A percentile compares a stretch with the other conserved stretches of the same genome.
phyloP scores from a whole-genome alignment of 2,888 invertebrate genomes.

The Xylocampa areola region DNA sequence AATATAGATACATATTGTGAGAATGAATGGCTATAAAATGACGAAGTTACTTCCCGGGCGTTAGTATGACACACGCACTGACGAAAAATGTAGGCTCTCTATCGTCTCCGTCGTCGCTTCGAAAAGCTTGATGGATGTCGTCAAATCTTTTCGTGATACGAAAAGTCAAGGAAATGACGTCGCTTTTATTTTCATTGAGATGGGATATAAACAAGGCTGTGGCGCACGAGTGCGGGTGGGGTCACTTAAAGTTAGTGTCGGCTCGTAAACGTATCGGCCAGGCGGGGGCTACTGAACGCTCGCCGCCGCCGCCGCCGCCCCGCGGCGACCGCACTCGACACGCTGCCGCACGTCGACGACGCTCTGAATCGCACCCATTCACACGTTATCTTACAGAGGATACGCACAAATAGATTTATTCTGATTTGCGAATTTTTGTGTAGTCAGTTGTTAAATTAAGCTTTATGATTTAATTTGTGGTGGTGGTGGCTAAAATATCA shows the following conservation, averaged over 20 bases:
- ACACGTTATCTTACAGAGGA: slow-evolving; percentile 74
- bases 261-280: slow-evolving; percentile 88
- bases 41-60: neutral
- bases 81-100: slow-evolving; percentile 3
- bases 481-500: neutral
- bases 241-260: slow-evolving; percentile 87
- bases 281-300: slow-evolving; percentile 75
- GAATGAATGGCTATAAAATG: neutral
- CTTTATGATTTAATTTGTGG: neutral
- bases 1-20: neutral
- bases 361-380: slow-evolving; percentile 88
- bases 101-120: slow-evolving; percentile 17
- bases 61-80: neutral
- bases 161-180: slow-evolving; percentile 69
- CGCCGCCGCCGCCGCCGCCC: slow-evolving; percentile 73
- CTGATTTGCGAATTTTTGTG: slow-evolving; percentile 6
- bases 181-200: slow-evolving; percentile 83
- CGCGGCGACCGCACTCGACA: slow-evolving; percentile 89
- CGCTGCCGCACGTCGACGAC: slow-evolving; percentile 87
- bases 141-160: slow-evolving; percentile 49
- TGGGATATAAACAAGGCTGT: slow-evolving; percentile 83
- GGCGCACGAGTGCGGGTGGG: slow-evolving; percentile 82
- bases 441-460: neutral
- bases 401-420: slow-evolving; percentile 56
- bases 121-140: slow-evolving; percentile 28